Conservation (phyloP, 2,888 invertebrate species). For the Drosophila pseudotakahashii region DNA sequence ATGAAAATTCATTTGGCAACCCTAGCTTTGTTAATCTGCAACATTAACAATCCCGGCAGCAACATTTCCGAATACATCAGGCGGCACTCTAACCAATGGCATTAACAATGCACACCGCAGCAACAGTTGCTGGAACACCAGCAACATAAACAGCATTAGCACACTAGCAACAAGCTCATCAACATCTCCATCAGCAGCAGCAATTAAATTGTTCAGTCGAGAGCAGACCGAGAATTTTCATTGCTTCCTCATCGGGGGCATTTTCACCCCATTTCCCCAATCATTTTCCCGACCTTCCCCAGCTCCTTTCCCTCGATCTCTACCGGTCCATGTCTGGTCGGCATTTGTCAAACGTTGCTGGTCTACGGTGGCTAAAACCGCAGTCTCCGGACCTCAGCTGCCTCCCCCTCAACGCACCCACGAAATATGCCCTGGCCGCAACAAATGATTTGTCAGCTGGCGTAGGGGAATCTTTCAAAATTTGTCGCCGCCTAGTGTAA, state of each 20-base stretch:
- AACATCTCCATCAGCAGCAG: slow-evolving; percentile 28
- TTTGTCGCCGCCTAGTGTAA: slow-evolving; percentile 63
- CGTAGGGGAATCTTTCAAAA: slow-evolving; percentile 60
- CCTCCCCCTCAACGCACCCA: not conserved
- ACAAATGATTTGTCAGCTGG: slow-evolving; percentile 57
- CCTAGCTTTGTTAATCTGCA: not conserved
- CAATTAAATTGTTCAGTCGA: slow-evolving; percentile 31
- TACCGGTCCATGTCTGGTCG: slow-evolving; percentile 6
- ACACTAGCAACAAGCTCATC: slow-evolving; percentile 40
- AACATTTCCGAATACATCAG: slow-evolving; percentile 8
- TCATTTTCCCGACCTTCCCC: not conserved
- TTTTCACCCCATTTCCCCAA: slow-evolving; percentile 16
- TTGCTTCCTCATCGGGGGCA: slow-evolving; percentile 27
- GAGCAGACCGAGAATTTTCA: slow-evolving; percentile 20
- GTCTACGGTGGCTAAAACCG: slow-evolving; percentile 17
- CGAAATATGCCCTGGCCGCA: not conserved
- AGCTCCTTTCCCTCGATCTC: not conserved
- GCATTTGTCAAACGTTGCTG: slow-evolving; percentile 27
- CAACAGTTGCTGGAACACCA: slow-evolving; percentile 24
- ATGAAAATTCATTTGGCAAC: too few species aligned
- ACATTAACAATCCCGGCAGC: not conserved
- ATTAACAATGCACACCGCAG: slow-evolving; percentile 32
- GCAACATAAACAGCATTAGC: slow-evolving; percentile 28
- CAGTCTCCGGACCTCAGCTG: slow-evolving; percentile 10
- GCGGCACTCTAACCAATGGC: slow-evolving; percentile 8